phyloP scores from a whole-genome alignment of 2,113 vertebrate species.

The Pseudonaja textilis region DNA sequence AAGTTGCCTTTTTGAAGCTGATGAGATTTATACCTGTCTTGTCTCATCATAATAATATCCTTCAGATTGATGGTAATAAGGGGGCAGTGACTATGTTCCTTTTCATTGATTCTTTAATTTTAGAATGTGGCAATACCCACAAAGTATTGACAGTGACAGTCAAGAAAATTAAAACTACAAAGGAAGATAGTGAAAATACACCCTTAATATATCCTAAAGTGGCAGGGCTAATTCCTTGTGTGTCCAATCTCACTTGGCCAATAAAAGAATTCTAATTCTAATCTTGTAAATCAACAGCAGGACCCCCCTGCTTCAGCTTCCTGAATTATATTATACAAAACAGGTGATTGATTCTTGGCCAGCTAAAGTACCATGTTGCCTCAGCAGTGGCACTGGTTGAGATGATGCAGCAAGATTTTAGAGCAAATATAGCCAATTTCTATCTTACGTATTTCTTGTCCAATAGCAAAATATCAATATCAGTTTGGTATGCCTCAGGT shows the following conservation, averaged over 20 bases:
- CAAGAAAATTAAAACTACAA: neutral
- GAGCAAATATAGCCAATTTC: neutral
- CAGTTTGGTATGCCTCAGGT: neutral
- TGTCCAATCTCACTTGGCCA: no score
- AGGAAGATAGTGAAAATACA: neutral
- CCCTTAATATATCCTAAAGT: neutral
- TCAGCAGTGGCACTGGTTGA: neutral
- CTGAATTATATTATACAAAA: neutral
- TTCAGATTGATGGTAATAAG: neutral
- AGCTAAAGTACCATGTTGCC: neutral
- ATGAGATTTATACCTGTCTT: neutral
- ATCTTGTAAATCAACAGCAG: neutral
- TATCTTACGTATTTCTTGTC: neutral
- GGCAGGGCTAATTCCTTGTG: neutral
- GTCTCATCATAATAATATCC: neutral
- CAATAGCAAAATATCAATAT: neutral
- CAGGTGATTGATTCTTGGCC: neutral
- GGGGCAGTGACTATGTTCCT: neutral
- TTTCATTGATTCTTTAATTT: neutral
- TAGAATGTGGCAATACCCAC: neutral
- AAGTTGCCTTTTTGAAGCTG: neutral
- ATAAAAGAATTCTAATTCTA: no score
- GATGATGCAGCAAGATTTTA: neutral
- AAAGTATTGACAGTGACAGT: neutral
- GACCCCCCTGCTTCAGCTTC: neutral